phyloP scores from a whole-genome alignment of 2,113 vertebrate genomes.

The Upupa epops region DNA sequence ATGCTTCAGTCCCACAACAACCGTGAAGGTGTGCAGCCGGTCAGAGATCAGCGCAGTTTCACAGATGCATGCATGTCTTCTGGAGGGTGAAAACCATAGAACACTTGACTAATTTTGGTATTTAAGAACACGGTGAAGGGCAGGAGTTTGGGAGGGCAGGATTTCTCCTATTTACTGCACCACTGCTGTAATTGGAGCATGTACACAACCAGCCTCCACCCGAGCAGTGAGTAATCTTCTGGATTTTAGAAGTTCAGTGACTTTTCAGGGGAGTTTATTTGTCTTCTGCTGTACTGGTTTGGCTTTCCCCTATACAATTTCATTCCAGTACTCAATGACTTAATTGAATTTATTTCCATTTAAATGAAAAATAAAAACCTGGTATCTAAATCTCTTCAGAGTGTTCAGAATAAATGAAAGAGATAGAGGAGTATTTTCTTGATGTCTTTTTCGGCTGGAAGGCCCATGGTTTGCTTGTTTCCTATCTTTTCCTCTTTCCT shows the following conservation, averaged over 20 bases:
- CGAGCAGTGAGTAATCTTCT: background rate
- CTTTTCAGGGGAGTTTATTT: background rate
- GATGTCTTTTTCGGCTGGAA: background rate
- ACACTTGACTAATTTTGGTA: background rate
- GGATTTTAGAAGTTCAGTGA: background rate
- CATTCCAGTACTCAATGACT: background rate
- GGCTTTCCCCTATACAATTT: background rate
- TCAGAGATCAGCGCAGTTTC: background rate
- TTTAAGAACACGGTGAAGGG: background rate
- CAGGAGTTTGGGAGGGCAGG: background rate
- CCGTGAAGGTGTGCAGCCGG: background rate
- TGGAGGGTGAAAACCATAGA: background rate
- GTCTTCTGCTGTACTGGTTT: background rate
- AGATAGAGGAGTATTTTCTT: background rate
- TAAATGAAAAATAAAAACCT: background rate
- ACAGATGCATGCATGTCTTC: background rate
- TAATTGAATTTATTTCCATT: constrained; percentile 13
- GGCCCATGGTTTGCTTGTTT: background rate
- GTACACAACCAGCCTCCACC: background rate
- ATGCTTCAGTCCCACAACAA: background rate
- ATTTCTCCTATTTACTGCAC: background rate
- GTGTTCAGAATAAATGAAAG: constrained; percentile 1
- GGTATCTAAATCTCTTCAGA: background rate
- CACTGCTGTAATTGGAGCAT: background rate
- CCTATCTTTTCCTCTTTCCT: no score